Percentiles rank a stretch among this genome's conserved stretches.
phyloP scores from a whole-genome alignment of 1,140 invertebrate genomes.

The Aethina tumida region DNA sequence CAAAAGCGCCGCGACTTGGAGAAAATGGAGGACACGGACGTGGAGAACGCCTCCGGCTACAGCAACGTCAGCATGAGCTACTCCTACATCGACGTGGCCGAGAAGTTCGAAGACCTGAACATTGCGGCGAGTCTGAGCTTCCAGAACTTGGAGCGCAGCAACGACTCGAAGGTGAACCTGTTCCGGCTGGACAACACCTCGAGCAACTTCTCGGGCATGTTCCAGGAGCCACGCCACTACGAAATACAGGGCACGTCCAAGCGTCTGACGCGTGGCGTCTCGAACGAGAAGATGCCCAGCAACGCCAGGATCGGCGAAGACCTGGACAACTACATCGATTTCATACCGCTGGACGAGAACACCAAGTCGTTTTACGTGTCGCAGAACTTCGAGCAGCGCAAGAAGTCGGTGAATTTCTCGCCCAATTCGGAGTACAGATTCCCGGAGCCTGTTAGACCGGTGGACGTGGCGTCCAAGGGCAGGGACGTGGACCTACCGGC shows the following conservation, averaged over 20 bases:
- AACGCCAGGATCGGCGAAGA: too few species aligned
- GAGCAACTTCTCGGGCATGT: conserved; percentile 9
- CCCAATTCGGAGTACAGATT: too few species aligned
- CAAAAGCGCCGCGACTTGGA: too few species aligned
- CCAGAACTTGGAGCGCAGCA: not conserved
- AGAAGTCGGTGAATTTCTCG: not conserved
- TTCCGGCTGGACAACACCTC: conserved; percentile 13
- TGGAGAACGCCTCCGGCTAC: too few species aligned
- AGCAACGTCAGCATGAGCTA: too few species aligned
- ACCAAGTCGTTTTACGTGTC: conserved; percentile 12
- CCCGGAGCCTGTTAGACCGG: too few species aligned
- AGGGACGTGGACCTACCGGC: too few species aligned
- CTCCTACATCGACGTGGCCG: conserved; percentile 6
- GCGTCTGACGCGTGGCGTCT: too few species aligned
- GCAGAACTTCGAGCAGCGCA: conserved; percentile 5
- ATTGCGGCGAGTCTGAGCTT: conserved; percentile 1
- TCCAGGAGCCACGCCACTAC: conserved; percentile 16
- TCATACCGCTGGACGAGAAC: conserved; percentile 18
- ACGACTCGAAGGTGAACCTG: conserved; percentile 15
- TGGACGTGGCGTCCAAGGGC: too few species aligned
- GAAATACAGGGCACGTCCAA: too few species aligned
- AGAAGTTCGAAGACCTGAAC: conserved; percentile 10
- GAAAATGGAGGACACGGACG: too few species aligned
- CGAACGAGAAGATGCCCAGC: too few species aligned
- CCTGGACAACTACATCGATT: conserved; percentile 14